Percentiles rank a stretch among this genome's conserved stretches.
Conservation (phyloP, 2,797 vertebrate genomes). For the Micromesistius poutassou region DNA sequence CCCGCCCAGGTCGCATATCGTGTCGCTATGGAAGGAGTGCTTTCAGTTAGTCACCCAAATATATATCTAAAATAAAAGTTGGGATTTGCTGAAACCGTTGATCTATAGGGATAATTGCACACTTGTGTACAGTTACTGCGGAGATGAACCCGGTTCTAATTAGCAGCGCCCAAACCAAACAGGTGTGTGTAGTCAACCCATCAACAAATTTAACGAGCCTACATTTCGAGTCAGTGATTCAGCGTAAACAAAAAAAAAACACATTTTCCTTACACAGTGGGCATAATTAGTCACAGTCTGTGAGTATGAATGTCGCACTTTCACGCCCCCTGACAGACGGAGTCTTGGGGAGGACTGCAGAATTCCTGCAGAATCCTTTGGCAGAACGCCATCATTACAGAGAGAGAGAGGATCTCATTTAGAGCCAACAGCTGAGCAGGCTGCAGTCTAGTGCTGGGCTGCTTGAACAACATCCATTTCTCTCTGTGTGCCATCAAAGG, state of each 20-base stretch:
- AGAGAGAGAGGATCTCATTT: slow-evolving; percentile 12
- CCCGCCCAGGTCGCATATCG: slow-evolving; percentile 94
- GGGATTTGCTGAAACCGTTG: no score
- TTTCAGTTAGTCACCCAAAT: slow-evolving; percentile 17
- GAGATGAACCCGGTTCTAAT: background rate
- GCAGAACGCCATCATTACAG: slow-evolving; percentile 25
- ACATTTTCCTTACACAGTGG: slow-evolving; percentile 39
- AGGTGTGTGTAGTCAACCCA: background rate
- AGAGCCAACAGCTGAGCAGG: slow-evolving; percentile 34
- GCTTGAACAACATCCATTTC: slow-evolving; percentile 21
- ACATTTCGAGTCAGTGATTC: background rate
- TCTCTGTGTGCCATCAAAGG: background rate
- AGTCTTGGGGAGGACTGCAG: slow-evolving; percentile 8
- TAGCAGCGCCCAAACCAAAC: background rate
- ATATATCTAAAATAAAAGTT: background rate
- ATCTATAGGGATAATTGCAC: background rate
- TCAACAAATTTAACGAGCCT: background rate
- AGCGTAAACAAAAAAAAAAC: slow-evolving; percentile 20
- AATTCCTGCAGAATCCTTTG: slow-evolving; percentile 41
- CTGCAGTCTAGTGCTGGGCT: slow-evolving; percentile 15
- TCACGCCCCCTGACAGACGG: slow-evolving; percentile 40
- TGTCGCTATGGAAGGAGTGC: slow-evolving; percentile 76
- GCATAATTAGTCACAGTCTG: slow-evolving; percentile 61
- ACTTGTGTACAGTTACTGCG: background rate
- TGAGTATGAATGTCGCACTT: slow-evolving; percentile 30